Percentiles rank a stretch among this genome's conserved stretches.
phyloP scores from a whole-genome alignment of 2,888 invertebrate species.

The Diplazon laetatorius region DNA sequence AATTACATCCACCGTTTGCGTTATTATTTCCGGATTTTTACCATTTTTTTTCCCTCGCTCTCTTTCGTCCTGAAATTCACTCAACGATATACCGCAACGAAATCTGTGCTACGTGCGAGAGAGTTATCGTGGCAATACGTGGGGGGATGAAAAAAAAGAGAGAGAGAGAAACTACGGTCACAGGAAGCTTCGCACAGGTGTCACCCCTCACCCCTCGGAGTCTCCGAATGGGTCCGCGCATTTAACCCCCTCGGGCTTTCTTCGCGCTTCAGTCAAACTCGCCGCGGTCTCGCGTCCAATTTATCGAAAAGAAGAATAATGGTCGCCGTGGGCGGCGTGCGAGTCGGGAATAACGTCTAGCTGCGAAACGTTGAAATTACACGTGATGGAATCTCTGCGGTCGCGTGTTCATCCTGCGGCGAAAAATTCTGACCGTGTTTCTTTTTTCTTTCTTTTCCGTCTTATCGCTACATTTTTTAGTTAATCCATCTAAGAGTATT shows the following conservation, averaged over 20 bases:
- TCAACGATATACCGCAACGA: slow-evolving; percentile 16
- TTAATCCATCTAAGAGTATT: too few relatives aligned
- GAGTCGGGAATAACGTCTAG: slow-evolving; percentile 30
- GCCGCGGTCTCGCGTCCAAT: slow-evolving; percentile 65
- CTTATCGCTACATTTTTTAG: too few relatives aligned
- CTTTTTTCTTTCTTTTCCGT: background rate
- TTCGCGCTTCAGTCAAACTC: slow-evolving; percentile 45
- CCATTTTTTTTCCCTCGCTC: slow-evolving; percentile 6
- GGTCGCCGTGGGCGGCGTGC: slow-evolving; percentile 60
- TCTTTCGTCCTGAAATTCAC: slow-evolving; percentile 29
- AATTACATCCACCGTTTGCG: slow-evolving; percentile 44
- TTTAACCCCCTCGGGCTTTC: slow-evolving; percentile 43
- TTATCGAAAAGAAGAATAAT: slow-evolving; percentile 74
- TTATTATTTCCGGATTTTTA: slow-evolving; percentile 40
- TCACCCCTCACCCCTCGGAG: slow-evolving; percentile 60
- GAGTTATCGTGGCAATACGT: slow-evolving; percentile 35
- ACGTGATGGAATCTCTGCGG: background rate
- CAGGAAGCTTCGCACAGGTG: slow-evolving; percentile 57
- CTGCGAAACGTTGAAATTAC: background rate
- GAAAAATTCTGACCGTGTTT: background rate
- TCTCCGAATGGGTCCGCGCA: slow-evolving; percentile 8
- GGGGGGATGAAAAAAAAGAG: slow-evolving; percentile 28
- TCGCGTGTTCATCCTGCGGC: background rate
- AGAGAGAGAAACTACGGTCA: background rate
- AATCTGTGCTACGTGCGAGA: slow-evolving; percentile 21